A percentile compares a stretch with the other conserved stretches of the same genome.
These are phyloP conservation scores for Phrixothrix hirtus DNA, from an alignment of 2,888 invertebrate species.

Conservation along the genomic window DNA sequence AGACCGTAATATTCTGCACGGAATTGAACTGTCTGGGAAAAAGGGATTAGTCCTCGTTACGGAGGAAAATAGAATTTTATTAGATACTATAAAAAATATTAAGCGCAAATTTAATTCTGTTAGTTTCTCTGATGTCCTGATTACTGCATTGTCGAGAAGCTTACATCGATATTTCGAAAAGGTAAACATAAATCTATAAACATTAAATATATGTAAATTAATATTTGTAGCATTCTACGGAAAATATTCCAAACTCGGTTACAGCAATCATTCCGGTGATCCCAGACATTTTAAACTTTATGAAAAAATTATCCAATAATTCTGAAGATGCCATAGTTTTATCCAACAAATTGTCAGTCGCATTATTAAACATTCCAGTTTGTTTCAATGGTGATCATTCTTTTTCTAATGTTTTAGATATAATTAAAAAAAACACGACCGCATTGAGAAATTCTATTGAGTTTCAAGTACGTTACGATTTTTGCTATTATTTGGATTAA, in stretches of 20 bases:
- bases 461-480: not conserved
- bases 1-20: conserved; percentile 11
- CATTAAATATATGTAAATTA: no score
- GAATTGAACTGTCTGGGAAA: conserved; percentile 3
- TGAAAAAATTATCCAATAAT: not conserved
- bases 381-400: not conserved
- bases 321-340: not conserved
- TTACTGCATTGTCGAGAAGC: conserved; percentile 25
- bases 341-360: not conserved
- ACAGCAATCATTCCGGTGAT: not conserved
- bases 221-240: no score
- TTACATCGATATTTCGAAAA: conserved; percentile 40
- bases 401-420: not conserved
- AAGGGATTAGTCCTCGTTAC: not conserved
- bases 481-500: no score
- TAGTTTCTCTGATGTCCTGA: conserved; percentile 31
- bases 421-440: not conserved
- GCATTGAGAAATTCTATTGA: not conserved
- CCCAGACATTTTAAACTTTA: not conserved
- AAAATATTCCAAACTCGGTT: not conserved
- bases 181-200: no score
- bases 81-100: conserved; percentile 18
- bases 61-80: not conserved
- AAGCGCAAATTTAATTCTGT: conserved; percentile 22
- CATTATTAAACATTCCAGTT: not conserved